Percentiles rank a stretch among this genome's conserved stretches.
Conservation (phyloP, 2,113 vertebrate genomes). For the Melanotaenia duboulayi region DNA sequence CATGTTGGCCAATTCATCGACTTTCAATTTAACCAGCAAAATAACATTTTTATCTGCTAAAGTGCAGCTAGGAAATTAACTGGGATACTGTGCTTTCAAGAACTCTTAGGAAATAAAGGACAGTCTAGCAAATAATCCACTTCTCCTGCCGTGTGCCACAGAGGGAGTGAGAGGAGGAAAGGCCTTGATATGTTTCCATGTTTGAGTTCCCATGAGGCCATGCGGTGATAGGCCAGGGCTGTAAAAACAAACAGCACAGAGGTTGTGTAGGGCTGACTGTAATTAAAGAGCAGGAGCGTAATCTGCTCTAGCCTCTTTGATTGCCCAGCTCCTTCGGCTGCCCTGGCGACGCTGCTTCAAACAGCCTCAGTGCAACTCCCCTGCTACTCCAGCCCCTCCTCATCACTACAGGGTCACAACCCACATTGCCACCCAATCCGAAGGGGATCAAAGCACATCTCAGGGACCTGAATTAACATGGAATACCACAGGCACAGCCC, state of each 20-base stretch:
- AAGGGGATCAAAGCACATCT: conserved; percentile 91
- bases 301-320: conserved; percentile 80
- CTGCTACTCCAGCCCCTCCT: conserved; percentile 67
- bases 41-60: conserved; percentile 4
- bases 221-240: conserved; percentile 73
- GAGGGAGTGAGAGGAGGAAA: conserved; percentile 49
- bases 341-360: conserved; percentile 72
- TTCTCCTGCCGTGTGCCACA: conserved; percentile 56
- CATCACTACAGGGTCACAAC: conserved; percentile 73
- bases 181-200: conserved; percentile 78
- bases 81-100: conserved; percentile 14
- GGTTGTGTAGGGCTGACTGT: conserved; percentile 76
- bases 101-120: conserved; percentile 58
- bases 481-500: conserved; percentile 89
- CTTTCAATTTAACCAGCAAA: conserved; percentile 32
- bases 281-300: conserved; percentile 79
- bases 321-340: conserved; percentile 74
- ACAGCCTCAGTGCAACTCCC: conserved; percentile 70
- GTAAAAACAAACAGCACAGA: conserved; percentile 80
- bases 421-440: conserved; percentile 85
- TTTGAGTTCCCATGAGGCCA: conserved; percentile 72
- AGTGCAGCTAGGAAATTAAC: conserved; percentile 16
- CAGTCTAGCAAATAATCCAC: conserved; percentile 49
- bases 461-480: conserved; percentile 90
- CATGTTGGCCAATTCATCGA: conserved; percentile 42